Evolutionary conservation across 2,888 invertebrate species (phyloP).

Genomic region (Kuschelorhynchus macadamiae): DNA sequence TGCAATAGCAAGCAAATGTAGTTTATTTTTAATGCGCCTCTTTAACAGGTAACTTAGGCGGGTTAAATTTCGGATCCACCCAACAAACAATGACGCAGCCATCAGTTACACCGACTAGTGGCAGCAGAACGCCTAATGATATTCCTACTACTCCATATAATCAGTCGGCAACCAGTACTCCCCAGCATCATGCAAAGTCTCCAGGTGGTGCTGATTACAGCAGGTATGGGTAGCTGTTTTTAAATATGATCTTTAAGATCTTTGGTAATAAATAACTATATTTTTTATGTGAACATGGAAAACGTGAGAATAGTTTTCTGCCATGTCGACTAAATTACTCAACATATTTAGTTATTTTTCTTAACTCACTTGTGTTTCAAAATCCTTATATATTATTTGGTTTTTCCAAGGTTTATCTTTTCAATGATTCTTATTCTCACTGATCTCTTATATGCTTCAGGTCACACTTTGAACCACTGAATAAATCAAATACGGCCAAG

Average conservation of each 20-base stretch:
- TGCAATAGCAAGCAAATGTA: too few relatives aligned
- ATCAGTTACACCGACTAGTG: slow-evolving; percentile 53
- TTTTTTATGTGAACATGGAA: not conserved
- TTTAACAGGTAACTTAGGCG: slow-evolving; percentile 51
- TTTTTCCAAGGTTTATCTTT: too few relatives aligned
- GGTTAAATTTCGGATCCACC: slow-evolving; percentile 44
- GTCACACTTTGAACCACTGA: slow-evolving; percentile 76
- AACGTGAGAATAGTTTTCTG: too few relatives aligned
- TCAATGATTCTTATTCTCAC: too few relatives aligned
- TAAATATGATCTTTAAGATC: too few relatives aligned
- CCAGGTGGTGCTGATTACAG: slow-evolving; percentile 73
- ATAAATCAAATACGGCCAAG: slow-evolving; percentile 50
- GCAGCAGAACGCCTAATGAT: slow-evolving; percentile 56
- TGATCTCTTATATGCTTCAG: slow-evolving; percentile 23
- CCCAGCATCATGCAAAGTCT: slow-evolving; percentile 66
- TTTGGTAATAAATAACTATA: too few relatives aligned
- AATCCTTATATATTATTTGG: too few relatives aligned
- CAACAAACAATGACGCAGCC: slow-evolving; percentile 40
- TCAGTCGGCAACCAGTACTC: slow-evolving; percentile 53
- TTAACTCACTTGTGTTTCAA: not conserved
- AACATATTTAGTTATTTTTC: not conserved
- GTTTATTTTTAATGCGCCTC: too few relatives aligned
- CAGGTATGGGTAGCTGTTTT: slow-evolving; percentile 69
- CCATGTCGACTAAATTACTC: too few relatives aligned
- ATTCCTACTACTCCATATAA: slow-evolving; percentile 66